These are phyloP conservation scores for Bos indicus DNA, from an alignment of 2,113 vertebrate species.

Conservation along the genomic window DNA sequence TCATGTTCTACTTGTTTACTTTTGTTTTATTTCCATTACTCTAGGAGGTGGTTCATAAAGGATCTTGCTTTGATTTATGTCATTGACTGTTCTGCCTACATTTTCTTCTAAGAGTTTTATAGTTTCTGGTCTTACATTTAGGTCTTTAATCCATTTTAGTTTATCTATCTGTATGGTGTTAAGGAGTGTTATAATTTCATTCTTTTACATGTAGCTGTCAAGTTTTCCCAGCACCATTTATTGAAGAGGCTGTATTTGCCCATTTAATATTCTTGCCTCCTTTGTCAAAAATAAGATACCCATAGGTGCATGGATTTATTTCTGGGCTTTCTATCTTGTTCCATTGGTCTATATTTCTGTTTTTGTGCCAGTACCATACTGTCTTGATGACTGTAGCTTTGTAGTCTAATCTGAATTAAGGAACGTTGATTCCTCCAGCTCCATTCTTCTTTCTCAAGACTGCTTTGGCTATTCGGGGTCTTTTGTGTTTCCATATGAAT, in stretches of 20 bases:
- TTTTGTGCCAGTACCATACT: background rate
- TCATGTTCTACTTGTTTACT: background rate
- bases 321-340: background rate
- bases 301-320: background rate
- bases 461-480: background rate
- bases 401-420: background rate
- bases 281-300: background rate
- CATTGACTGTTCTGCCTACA: background rate
- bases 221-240: background rate
- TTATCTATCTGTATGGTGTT: background rate
- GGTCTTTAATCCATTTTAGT: background rate
- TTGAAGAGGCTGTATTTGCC: background rate
- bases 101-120: background rate
- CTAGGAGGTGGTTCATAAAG: background rate
- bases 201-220: background rate
- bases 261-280: background rate
- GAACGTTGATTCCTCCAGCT: background rate
- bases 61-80: background rate
- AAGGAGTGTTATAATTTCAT: background rate
- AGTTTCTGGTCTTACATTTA: background rate
- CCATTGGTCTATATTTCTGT: background rate
- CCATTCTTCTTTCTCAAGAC: background rate
- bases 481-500: background rate
- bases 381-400: background rate
- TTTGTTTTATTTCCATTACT: background rate